Evolutionary conservation across 2,888 invertebrate species (phyloP), one percentile per base, ranked within the genome.

Genomic region (Mythimna ferrago): DNA sequence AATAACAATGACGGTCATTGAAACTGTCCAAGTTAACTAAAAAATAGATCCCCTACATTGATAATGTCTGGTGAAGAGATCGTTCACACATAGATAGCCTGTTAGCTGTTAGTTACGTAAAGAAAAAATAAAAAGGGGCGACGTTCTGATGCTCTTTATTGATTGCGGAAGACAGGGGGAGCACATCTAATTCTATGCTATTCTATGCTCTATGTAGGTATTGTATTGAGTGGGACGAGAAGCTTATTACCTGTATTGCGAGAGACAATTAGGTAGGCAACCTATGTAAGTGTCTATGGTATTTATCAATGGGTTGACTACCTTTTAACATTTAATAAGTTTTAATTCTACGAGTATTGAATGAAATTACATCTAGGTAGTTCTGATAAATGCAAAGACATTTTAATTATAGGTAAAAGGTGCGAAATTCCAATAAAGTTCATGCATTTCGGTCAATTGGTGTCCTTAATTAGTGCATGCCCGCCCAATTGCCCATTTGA

Each of bases 111-210:
- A 48, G 76, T 84, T 84, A 83, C 81, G 80, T 80, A 73, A 87
- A 83, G 76, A 84, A 83, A 85, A 86, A 85, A 86, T 85, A 81
- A 76, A 82, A 84, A 84, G 86, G 88, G 88, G 86, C 87, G 86
- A 81, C 82, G 73, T 76, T 82, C 78, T 81, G 70, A 81, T 87
- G 81, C 80, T 81, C 67, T 83, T 86, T 89, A 89, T 89, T 88
- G 88, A 89, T 87, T 87, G 82, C 76, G 80, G 78, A 83, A 80
- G 76, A 78, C 73, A 68, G 78, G 71, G 80, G 79, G 66, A 64
- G 66, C 68, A 57, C 53, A 61, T 63, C 62, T 38, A 9, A 9
- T 38, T 38, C 38, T 72, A 70, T 60, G 51, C 48, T 70, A 58
- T 74, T 72, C 48, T 66, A 65, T 82, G 73, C 69, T 73, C 51